Percentiles rank a stretch among this genome's conserved stretches.
These are phyloP conservation scores for Hyphantria cunea DNA, from an alignment of 1,140 invertebrate species.

Conservation along the genomic window DNA sequence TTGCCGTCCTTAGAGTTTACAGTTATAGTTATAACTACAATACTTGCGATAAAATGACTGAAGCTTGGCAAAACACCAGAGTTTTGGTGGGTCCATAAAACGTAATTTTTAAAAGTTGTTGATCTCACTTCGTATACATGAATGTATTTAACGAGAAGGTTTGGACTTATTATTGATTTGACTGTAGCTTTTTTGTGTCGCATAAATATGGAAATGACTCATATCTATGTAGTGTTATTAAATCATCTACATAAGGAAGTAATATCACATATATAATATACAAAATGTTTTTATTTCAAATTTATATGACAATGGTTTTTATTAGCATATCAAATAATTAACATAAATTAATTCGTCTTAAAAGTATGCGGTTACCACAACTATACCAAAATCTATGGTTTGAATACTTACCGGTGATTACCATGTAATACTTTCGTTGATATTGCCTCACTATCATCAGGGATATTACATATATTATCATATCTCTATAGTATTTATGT, in stretches of 20 bases:
- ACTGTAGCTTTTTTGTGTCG: no score
- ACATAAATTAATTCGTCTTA: no score
- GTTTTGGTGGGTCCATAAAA: background rate
- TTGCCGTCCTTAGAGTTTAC: constrained; percentile 3
- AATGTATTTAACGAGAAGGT: background rate
- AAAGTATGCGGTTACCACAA: no score
- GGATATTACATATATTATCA: constrained; percentile 13
- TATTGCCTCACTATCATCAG: constrained; percentile 15
- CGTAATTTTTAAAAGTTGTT: constrained; percentile 3
- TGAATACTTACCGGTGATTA: no score
- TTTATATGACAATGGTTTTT: no score
- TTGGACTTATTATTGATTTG: background rate
- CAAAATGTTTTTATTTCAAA: no score
- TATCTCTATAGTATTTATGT: constrained; percentile 2
- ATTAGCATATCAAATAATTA: no score
- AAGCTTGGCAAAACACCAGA: constrained; percentile 23
- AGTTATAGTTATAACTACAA: background rate
- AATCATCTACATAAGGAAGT: no score
- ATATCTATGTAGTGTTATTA: no score
- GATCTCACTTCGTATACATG: background rate
- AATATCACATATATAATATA: no score
- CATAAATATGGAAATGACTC: no score
- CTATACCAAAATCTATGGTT: no score
- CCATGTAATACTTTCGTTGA: background rate
- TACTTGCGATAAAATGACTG: constrained; percentile 4